phyloP scores from a whole-genome alignment of 2,797 vertebrate species.

The Squalus acanthias region DNA sequence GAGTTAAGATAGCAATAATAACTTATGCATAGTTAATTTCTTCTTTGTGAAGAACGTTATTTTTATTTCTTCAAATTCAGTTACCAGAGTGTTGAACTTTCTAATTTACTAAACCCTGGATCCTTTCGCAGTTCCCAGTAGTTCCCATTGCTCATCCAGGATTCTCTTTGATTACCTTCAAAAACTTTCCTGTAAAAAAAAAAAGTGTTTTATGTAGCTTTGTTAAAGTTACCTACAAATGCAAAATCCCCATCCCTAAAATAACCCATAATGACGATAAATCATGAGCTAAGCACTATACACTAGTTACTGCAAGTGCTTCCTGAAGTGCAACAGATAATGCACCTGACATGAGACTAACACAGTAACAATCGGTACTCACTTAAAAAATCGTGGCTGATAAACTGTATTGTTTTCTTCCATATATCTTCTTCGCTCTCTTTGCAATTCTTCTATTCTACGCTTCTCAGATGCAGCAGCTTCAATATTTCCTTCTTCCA shows the following conservation, averaged over 20 bases:
- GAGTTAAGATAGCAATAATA: conserved; percentile 58
- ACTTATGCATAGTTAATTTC: conserved; percentile 72
- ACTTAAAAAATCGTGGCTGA: conserved; percentile 94
- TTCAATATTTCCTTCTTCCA: conserved; percentile 91
- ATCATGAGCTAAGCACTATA: background rate
- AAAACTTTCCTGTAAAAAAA: conserved; percentile 78
- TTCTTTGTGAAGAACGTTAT: conserved; percentile 61
- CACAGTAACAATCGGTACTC: conserved; percentile 48
- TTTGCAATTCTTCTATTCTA: conserved; percentile 91
- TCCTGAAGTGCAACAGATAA: background rate
- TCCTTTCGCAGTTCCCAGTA: conserved; percentile 97
- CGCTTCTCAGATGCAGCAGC: conserved; percentile 84
- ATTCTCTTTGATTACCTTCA: conserved; percentile 86
- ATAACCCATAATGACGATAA: background rate
- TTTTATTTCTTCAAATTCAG: conserved; percentile 56
- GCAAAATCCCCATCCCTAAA: background rate
- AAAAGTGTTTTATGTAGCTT: background rate
- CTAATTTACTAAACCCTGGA: conserved; percentile 93
- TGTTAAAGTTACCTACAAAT: background rate
- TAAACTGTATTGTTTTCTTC: conserved; percentile 87
- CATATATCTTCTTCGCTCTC: conserved; percentile 77
- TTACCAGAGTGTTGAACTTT: conserved; percentile 86
- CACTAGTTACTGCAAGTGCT: background rate
- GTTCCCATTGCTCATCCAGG: conserved; percentile 89
- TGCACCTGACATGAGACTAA: background rate